Evolutionary conservation across 2,888 invertebrate genomes (phyloP), one percentile per base, ranked within the genome.

Genomic region (Rhamnusium bicolor): DNA sequence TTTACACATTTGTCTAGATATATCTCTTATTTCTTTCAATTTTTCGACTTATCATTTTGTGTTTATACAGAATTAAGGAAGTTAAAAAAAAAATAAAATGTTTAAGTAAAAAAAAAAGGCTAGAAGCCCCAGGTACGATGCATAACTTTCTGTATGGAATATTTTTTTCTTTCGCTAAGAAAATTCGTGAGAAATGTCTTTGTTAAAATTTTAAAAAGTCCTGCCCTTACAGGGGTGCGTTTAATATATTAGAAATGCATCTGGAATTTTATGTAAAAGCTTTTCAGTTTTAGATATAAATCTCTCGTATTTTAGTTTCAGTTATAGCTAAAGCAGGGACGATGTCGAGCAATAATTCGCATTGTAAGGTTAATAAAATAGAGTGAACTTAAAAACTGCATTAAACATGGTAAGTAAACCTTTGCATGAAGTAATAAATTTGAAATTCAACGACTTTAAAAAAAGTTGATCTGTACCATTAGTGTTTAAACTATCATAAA

Each of bases 401-500:
- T 85, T 84, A 83, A 82, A 82, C 79, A 81, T 82, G 80, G 78
- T 79, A 73, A 80, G 74, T 79, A 79, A 19, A 80, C 80, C 82
- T 82, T 81, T 83, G 82, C 83, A 82, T 82, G 79, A 78, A 78
- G 81, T 78, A 72, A 84, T 85, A 85, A 84, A 85, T 85, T 82
- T 82, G 79, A 81, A 83, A 84, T 82, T 82, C 82, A 83, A 79
- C 83, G 79, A 80, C 81, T 83, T 85, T 83, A 84, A 83, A 84
- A 81, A 82, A 82, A 82, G 74, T 81, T 82, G 81, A 83, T 84
- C 77, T 80, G 80, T 84, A 80, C 85, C 84, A 85, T 85, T 85
- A 85, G 82, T 75, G 84, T 80, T 85, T 86, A 86, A 87, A 86
- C 85, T 84, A 84, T 86, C 85, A 87, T 87, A 87, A 87, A 87